Evolutionary conservation across 2,888 invertebrate genomes (phyloP).

Genomic region (Pharmacophagus antenor): DNA sequence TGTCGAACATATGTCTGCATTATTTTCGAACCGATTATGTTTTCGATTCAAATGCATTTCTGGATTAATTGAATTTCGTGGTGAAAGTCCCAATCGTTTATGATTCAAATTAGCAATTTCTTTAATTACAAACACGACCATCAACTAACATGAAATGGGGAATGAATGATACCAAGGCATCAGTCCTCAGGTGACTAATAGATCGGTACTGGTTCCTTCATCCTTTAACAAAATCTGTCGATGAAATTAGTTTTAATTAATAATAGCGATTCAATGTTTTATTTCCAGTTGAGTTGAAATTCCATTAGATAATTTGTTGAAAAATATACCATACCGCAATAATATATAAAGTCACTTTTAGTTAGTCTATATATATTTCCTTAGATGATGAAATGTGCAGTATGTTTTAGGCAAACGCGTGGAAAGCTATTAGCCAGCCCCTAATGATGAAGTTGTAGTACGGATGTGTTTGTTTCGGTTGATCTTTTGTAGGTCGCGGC

Average conservation of each 20-base stretch:
- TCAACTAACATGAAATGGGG: neutral
- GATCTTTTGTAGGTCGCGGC: too few relatives aligned
- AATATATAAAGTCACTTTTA: neutral
- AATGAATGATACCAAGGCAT: neutral
- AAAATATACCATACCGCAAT: neutral
- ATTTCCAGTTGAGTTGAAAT: neutral
- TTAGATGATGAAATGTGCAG: too few relatives aligned
- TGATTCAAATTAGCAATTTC: neutral
- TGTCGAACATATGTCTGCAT: conserved; percentile 78
- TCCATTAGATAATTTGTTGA: neutral
- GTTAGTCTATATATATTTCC: neutral
- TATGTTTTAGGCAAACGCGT: too few relatives aligned
- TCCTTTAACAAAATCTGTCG: neutral
- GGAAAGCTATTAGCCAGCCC: too few relatives aligned
- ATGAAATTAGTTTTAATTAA: neutral
- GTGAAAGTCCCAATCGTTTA: conserved; percentile 1
- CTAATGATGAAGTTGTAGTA: too few relatives aligned
- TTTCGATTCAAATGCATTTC: conserved; percentile 41
- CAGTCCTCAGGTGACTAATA: neutral
- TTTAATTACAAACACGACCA: neutral
- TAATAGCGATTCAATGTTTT: neutral
- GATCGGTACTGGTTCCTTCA: neutral
- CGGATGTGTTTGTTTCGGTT: too few relatives aligned
- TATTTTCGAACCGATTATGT: conserved; percentile 56
- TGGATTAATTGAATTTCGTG: conserved; percentile 23